These are phyloP conservation scores for Myathropa florea DNA, from an alignment of 2,888 invertebrate genomes.

Conservation along the genomic window DNA sequence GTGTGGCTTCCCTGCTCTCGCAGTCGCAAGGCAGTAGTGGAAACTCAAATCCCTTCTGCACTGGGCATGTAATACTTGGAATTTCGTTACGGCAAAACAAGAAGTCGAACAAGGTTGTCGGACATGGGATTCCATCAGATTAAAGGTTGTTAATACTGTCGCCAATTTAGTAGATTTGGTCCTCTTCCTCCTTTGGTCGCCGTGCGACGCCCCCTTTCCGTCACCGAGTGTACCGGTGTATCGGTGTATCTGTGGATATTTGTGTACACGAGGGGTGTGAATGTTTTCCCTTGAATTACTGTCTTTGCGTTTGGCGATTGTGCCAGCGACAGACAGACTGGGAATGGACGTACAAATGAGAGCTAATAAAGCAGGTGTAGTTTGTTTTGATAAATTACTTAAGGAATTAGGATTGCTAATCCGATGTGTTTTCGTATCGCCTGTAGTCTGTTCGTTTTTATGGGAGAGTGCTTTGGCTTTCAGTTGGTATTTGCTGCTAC, in stretches of 20 bases:
- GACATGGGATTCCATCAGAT: slow-evolving; percentile 75
- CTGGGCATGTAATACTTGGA: slow-evolving; percentile 58
- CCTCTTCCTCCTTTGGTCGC: slow-evolving; percentile 29
- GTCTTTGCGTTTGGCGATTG: slow-evolving; percentile 30
- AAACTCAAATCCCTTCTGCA: slow-evolving; percentile 57
- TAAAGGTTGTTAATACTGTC: slow-evolving; percentile 75
- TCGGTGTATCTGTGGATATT: slow-evolving; percentile 5
- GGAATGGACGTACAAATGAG: slow-evolving; percentile 46
- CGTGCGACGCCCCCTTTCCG: slow-evolving; percentile 1
- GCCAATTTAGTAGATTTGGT: slow-evolving; percentile 73
- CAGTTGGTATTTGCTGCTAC: slow-evolving; percentile 7
- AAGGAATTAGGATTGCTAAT: slow-evolving; percentile 66
- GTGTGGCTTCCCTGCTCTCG: slow-evolving; percentile 10
- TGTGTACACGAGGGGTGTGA: slow-evolving; percentile 54
- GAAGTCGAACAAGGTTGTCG: slow-evolving; percentile 73
- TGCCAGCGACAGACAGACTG: not conserved
- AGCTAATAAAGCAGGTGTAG: slow-evolving; percentile 69
- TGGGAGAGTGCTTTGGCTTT: not conserved
- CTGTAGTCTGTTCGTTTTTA: slow-evolving; percentile 4
- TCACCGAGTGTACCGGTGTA: not conserved
- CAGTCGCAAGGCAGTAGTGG: slow-evolving; percentile 14
- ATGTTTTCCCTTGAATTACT: slow-evolving; percentile 57
- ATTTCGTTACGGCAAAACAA: slow-evolving; percentile 65
- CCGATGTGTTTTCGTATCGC: slow-evolving; percentile 39
- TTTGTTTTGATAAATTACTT: slow-evolving; percentile 70